phyloP scores from a whole-genome alignment of 2,797 vertebrate genomes.

The Psittacula echo region DNA sequence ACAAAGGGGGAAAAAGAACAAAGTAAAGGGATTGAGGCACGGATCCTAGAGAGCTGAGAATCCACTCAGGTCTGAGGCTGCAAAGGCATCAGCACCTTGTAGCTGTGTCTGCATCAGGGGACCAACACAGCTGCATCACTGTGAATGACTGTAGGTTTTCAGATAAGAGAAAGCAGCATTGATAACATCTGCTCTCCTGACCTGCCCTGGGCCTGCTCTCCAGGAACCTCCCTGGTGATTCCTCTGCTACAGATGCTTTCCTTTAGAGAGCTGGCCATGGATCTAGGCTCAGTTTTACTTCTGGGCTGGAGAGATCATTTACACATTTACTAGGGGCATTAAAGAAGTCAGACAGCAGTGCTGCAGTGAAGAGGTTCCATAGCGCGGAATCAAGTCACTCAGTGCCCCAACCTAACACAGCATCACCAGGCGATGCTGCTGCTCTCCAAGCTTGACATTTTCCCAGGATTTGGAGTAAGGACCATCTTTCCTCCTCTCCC shows the following conservation, averaged over 20 bases:
- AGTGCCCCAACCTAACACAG: not conserved
- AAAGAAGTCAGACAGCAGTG: not conserved
- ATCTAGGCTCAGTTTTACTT: not conserved
- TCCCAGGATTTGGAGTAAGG: not conserved
- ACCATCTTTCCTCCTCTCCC: not conserved
- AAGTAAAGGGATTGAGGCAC: not conserved
- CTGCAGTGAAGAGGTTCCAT: not conserved
- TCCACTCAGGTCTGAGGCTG: not conserved
- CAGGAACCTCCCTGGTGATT: not conserved
- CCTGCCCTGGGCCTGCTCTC: not conserved
- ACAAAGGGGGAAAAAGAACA: not conserved
- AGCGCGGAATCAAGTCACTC: not conserved
- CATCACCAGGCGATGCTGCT: not conserved
- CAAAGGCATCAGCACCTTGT: not conserved
- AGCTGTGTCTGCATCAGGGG: not conserved
- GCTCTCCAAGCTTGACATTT: not conserved
- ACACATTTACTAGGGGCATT: not conserved
- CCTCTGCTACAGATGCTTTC: not conserved
- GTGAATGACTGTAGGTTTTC: not conserved
- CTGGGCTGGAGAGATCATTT: not conserved
- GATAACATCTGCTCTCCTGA: not conserved
- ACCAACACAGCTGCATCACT: fast-evolving
- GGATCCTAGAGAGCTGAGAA: not conserved
- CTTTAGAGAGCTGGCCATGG: too few species aligned
- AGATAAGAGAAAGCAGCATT: not conserved